Percentiles rank a stretch among this genome's conserved stretches.
These are phyloP conservation scores for Escarpia spicata DNA, from an alignment of 2,888 invertebrate genomes.

Conservation along the genomic window DNA sequence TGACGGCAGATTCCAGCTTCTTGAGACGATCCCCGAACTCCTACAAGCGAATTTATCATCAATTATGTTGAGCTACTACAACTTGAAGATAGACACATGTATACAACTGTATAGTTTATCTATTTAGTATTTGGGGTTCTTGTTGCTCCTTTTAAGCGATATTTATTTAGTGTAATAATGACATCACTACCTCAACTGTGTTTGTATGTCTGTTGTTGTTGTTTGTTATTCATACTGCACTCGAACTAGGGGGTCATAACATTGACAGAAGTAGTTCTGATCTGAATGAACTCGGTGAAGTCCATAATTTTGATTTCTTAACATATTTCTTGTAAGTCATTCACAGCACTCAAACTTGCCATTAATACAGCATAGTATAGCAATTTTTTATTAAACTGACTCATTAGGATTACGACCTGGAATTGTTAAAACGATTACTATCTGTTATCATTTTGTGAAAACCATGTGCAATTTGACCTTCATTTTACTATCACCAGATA, in stretches of 20 bases:
- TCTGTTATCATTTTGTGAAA: not conserved
- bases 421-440: not conserved
- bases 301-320: not conserved
- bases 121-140: no score
- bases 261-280: not conserved
- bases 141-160: no score
- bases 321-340: no score
- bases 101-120: no score
- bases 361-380: no score
- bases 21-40: not conserved
- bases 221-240: not conserved
- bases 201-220: not conserved
- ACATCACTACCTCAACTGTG: not conserved
- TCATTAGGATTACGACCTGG: not conserved
- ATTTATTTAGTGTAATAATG: no score
- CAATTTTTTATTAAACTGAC: not conserved
- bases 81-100: no score
- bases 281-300: not conserved
- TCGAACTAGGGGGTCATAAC: not conserved
- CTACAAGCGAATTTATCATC: not conserved
- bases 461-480: not conserved
- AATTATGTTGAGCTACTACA: no score
- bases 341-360: no score
- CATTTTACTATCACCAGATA: not conserved
- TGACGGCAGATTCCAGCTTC: slow-evolving; percentile 2